Evolutionary conservation across 2,888 invertebrate species (phyloP).

Genomic region (Spisula subtruncata): DNA sequence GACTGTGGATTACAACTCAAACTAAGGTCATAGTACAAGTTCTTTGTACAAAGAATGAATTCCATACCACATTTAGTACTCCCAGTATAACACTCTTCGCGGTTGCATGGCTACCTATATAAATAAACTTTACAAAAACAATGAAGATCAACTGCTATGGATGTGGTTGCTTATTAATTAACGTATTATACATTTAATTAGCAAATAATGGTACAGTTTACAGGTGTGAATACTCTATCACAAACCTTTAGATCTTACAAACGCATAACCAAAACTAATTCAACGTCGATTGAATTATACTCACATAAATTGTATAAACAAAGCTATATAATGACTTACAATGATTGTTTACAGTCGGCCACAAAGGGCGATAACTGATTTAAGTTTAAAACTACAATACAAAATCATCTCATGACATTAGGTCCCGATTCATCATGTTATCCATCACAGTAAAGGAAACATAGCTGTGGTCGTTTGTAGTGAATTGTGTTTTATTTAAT

Average conservation of each 20-base stretch:
- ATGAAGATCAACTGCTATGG: not conserved
- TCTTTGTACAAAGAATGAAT: too few species aligned
- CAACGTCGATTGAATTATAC: constrained; percentile 1
- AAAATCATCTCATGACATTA: not conserved
- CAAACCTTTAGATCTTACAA: not conserved
- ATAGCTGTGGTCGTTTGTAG: not conserved
- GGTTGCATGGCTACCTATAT: not conserved
- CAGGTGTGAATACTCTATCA: constrained; percentile 22
- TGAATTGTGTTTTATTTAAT: not conserved
- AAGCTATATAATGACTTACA: not conserved
- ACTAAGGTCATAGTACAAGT: too few species aligned
- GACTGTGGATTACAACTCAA: too few species aligned
- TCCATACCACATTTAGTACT: too few species aligned
- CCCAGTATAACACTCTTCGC: too few species aligned
- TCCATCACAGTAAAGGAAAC: not conserved
- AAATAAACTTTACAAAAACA: not conserved
- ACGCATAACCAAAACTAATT: not conserved
- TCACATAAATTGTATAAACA: constrained; percentile 9
- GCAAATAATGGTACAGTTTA: not conserved
- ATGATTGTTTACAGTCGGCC: constrained; percentile 7
- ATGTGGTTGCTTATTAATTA: constrained; percentile 20
- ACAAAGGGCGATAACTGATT: not conserved
- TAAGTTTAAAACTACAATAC: not conserved
- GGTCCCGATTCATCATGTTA: not conserved
- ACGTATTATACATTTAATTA: constrained; percentile 13